phyloP scores from a whole-genome alignment of 2,113 vertebrate genomes.

The Danio rerio region GRCz12tu NC_133187.1:32602001-32602500 shows the following conservation, averaged over 20 bases:
- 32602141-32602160: neutral
- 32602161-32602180: neutral
- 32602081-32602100: no score
- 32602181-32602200: conserved; percentile 2
- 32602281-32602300: neutral
- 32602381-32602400: neutral
- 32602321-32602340: conserved; percentile 16
- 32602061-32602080: no score
- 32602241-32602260: neutral
- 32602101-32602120: no score
- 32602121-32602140: no score
- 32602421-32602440: neutral
- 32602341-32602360: neutral
- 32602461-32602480: no score
- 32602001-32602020: no score
- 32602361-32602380: conserved; percentile 5
- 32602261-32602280: conserved; percentile 11
- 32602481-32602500: no score
- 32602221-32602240: neutral
- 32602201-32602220: neutral
- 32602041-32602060: no score
- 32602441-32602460: no score
- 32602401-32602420: neutral
- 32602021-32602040: no score
- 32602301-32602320: neutral